Percentiles rank a stretch among this genome's conserved stretches.
These are phyloP conservation scores for Acromyrmex heyeri DNA, from an alignment of 1,140 invertebrate species.

Conservation along the genomic window DNA sequence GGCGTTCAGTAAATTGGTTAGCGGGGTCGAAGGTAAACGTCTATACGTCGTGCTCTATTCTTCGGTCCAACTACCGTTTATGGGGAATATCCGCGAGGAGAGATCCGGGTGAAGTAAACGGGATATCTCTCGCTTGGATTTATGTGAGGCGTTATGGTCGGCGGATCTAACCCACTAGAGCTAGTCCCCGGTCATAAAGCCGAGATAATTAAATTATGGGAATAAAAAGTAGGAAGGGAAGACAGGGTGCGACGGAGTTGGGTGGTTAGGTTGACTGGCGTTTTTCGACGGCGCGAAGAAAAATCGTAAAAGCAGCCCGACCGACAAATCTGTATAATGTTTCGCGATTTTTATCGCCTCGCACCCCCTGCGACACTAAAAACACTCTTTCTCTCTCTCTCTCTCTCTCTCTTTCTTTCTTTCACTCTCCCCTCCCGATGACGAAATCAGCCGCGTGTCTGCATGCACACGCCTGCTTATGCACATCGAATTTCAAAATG, in stretches of 20 bases:
- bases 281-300: conserved; percentile 75
- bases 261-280: conserved; percentile 27
- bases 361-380: conserved; percentile 65
- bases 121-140: conserved; percentile 77
- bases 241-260: conserved; percentile 27
- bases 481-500: conserved; percentile 73
- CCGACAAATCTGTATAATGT: conserved; percentile 85
- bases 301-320: conserved; percentile 85
- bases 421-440: not conserved
- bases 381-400: conserved; percentile 15
- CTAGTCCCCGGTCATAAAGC: conserved; percentile 80
- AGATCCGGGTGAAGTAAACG: conserved; percentile 63
- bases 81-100: conserved; percentile 65
- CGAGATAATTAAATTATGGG: conserved; percentile 85
- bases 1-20: conserved; percentile 49
- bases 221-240: conserved; percentile 76
- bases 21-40: conserved; percentile 33
- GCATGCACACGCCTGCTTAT: conserved; percentile 65
- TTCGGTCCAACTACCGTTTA: conserved; percentile 67
- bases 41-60: conserved; percentile 22
- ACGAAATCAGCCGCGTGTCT: conserved; percentile 24
- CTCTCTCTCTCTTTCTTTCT: not conserved
- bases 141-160: conserved; percentile 78
- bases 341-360: conserved; percentile 84
- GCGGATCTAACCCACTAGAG: conserved; percentile 76